Conservation (phyloP, 2,888 invertebrate genomes). For the Sabatieria punctata region DNA sequence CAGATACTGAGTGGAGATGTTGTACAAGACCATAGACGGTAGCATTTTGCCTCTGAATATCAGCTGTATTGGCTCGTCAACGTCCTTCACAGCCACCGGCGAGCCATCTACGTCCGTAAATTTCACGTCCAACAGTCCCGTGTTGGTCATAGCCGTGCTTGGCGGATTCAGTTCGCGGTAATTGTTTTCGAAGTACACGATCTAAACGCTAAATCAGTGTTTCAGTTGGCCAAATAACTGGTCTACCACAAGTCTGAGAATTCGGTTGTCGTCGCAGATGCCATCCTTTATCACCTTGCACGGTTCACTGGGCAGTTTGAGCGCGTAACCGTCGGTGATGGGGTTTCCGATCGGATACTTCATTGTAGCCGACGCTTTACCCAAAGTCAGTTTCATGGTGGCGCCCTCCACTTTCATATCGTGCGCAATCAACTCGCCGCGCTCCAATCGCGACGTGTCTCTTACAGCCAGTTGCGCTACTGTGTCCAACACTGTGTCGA, state of each 20-base stretch:
- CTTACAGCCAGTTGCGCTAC: neutral
- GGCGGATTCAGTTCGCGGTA: neutral
- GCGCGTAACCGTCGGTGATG: neutral
- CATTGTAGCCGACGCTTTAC: neutral
- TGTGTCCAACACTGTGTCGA: neutral
- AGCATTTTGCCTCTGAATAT: neutral
- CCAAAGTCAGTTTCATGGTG: neutral
- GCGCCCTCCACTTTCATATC: neutral
- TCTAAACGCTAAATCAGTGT: no score
- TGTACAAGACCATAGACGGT: no score
- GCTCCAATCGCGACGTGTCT: neutral
- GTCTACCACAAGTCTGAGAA: neutral
- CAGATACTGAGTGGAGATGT: no score
- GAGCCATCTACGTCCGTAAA: neutral
- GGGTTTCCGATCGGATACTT: neutral
- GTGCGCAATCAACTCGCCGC: neutral
- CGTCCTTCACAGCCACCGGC: neutral
- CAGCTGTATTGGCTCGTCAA: neutral
- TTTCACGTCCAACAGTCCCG: neutral
- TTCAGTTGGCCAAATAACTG: neutral
- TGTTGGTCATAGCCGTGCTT: neutral
- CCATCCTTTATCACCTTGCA: neutral
- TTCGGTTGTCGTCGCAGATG: neutral
- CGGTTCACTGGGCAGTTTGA: neutral
- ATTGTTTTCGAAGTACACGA: neutral